These are phyloP conservation scores for Nomada lathburiana DNA, from an alignment of 2,888 invertebrate genomes.

Conservation along the genomic window DNA sequence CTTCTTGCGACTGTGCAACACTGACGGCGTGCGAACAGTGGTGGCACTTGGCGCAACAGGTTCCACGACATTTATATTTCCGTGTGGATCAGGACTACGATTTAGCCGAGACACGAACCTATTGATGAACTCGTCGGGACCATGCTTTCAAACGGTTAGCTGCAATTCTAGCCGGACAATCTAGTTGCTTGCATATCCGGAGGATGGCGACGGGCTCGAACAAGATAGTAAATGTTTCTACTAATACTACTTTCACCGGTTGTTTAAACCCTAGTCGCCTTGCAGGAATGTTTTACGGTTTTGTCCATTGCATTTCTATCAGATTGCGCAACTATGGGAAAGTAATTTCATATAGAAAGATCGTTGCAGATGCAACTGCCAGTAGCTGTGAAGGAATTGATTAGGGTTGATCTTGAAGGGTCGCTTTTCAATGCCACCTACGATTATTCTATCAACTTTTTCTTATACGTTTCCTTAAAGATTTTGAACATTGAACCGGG, in stretches of 20 bases:
- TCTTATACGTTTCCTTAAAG: neutral
- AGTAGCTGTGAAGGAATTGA: no score
- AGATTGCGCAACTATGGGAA: no score
- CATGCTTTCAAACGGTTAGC: constrained; percentile 48
- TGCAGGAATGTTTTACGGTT: neutral
- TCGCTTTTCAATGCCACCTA: no score
- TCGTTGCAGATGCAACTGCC: no score
- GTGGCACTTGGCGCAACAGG: constrained; percentile 59
- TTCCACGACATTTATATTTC: constrained; percentile 53
- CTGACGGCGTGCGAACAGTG: constrained; percentile 40
- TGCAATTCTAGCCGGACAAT: constrained; percentile 37
- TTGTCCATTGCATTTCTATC: neutral
- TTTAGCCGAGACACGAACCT: constrained; percentile 68
- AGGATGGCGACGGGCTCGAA: constrained; percentile 66
- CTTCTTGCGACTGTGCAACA: constrained; percentile 18
- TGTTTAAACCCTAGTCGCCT: constrained; percentile 2
- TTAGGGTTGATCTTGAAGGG: no score
- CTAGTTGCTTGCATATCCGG: constrained; percentile 60
- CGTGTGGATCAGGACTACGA: constrained; percentile 30
- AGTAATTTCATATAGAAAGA: no score
- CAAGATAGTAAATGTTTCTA: constrained; percentile 26
- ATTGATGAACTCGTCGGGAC: constrained; percentile 37
- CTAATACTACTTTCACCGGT: constrained; percentile 37
- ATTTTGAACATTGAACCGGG: no score
- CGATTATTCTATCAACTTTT: neutral